Percentiles rank a stretch among this genome's conserved stretches.
These are phyloP conservation scores for Boulengeromyrus knoepffleri DNA, from an alignment of 2,113 vertebrate genomes.

Conservation along the genomic window DNA sequence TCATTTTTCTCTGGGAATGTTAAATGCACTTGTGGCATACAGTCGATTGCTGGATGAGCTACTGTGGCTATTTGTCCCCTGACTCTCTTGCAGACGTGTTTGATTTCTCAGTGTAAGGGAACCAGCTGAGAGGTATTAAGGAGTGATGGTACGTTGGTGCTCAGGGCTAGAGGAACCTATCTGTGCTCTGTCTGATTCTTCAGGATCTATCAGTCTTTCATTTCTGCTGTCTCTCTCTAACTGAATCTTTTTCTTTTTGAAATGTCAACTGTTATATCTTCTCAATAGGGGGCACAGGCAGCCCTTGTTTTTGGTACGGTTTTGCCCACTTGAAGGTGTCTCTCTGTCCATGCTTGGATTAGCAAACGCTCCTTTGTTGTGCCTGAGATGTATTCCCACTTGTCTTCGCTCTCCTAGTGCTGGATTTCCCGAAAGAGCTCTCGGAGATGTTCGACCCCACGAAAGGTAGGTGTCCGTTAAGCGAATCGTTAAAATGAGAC, in stretches of 20 bases:
- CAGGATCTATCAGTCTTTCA: neutral
- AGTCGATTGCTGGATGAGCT: neutral
- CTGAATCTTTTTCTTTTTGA: neutral
- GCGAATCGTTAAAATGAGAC: neutral
- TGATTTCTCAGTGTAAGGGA: neutral
- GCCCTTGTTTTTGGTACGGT: neutral
- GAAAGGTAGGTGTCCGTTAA: constrained; percentile 65
- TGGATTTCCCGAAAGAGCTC: constrained; percentile 93
- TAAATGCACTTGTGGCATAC: neutral
- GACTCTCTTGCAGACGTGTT: neutral
- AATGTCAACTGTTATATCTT: neutral
- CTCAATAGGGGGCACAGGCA: neutral
- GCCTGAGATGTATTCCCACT: neutral
- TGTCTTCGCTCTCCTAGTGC: constrained; percentile 65
- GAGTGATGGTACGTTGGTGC: no score
- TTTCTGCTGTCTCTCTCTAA: neutral
- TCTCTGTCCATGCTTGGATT: neutral
- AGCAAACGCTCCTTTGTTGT: neutral
- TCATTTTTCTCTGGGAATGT: neutral
- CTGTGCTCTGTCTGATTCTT: neutral
- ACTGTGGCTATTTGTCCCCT: neutral
- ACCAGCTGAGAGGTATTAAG: neutral
- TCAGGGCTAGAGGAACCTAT: neutral
- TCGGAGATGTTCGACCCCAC: constrained; percentile 97
- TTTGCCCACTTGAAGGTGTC: neutral